A percentile compares a stretch with the other conserved stretches of the same genome.
Conservation (phyloP, 2,113 vertebrate species). For the Archocentrus centrarchus region DNA sequence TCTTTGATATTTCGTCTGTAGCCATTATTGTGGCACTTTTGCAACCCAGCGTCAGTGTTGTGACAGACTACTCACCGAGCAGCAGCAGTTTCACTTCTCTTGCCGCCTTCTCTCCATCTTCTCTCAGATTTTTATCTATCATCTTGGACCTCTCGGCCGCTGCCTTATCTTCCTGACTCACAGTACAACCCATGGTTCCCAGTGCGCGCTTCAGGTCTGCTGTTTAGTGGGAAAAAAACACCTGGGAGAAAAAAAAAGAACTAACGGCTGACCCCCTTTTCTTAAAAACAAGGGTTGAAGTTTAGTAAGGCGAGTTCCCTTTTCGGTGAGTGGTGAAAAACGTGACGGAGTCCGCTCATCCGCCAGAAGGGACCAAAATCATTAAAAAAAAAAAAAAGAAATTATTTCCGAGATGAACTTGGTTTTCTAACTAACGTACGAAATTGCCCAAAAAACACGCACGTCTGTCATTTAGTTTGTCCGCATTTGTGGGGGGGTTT, state of each 20-base stretch:
- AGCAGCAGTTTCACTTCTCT: slow-evolving; percentile 95
- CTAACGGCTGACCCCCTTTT: not conserved
- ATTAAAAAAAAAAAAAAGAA: slow-evolving; percentile 9
- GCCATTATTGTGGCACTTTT: slow-evolving; percentile 5
- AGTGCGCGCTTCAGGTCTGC: slow-evolving; percentile 85
- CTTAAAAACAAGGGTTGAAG: slow-evolving; percentile 31
- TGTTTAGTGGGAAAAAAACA: slow-evolving; percentile 62
- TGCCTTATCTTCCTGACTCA: slow-evolving; percentile 95
- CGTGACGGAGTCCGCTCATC: slow-evolving; percentile 53
- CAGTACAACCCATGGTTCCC: slow-evolving; percentile 93
- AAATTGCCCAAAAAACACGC: slow-evolving; percentile 22
- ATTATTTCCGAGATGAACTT: slow-evolving; percentile 17
- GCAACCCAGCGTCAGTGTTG: slow-evolving; percentile 4
- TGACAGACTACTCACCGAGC: slow-evolving; percentile 84
- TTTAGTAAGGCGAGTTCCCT: slow-evolving; percentile 66
- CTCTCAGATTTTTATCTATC: slow-evolving; percentile 93
- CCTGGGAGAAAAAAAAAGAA: slow-evolving; percentile 27
- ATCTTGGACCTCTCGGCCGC: slow-evolving; percentile 93
- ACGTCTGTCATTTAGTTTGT: slow-evolving; percentile 17
- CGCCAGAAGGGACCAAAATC: slow-evolving; percentile 16
- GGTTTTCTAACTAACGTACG: not conserved
- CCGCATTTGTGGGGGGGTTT: slow-evolving; percentile 22
- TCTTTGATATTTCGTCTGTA: not conserved
- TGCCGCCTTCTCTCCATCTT: slow-evolving; percentile 95
- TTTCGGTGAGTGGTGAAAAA: slow-evolving; percentile 50